Base-by-base conservation (phyloP, 2,888 invertebrate genomes). In the Ochlodes sylvanus region DNA sequence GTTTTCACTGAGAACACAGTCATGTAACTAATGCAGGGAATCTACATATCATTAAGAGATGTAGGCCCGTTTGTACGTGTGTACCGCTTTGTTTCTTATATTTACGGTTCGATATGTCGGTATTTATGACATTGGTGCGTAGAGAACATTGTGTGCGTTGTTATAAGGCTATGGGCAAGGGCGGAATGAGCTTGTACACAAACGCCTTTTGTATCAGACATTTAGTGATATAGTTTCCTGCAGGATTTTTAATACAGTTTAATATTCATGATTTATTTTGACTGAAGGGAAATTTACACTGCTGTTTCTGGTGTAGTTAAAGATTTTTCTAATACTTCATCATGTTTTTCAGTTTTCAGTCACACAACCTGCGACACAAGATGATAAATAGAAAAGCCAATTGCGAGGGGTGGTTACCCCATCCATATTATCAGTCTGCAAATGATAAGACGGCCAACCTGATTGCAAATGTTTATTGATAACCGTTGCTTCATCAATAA, bases 1-100 rank as follows among this genome's bases (percentile, higher is more conserved):
- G 92, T 93, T 92, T 90, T 85, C 90, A 89, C 92, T 77, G 88
- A 81, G 91, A 92, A 92, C 92, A 92, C 86, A 90, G 90, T 83
- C 93, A 90, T 93, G 93, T 93, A 90, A 89, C 91, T 93, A 93
- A 93, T 92, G 91, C 88, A 84, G 85, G 75, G 93, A 91, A 93
- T 93, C 92, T 92, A 92, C 92, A 93, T 93, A 93, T 93, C 93
- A 93, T 93, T 93, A 92, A 92, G 90, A 91, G 91, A 92, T 92
- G 92, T 93, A 85, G 89, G 82, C 82, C 85, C 87, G 84, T 85
- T 86, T 89, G 82, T 90, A 90, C 90, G 92, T 90, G 89, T 92
- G 92, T 92, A 90, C 82, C 88, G 90, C 90, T 93, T 93, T 92
- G 92, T 92, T 87, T 82, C 78, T 80, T 90, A 88, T 90, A 92